Evolutionary conservation across 1,140 invertebrate genomes (phyloP), one percentile per base, ranked within the genome.

Genomic region (Archivesica marissinica): DNA sequence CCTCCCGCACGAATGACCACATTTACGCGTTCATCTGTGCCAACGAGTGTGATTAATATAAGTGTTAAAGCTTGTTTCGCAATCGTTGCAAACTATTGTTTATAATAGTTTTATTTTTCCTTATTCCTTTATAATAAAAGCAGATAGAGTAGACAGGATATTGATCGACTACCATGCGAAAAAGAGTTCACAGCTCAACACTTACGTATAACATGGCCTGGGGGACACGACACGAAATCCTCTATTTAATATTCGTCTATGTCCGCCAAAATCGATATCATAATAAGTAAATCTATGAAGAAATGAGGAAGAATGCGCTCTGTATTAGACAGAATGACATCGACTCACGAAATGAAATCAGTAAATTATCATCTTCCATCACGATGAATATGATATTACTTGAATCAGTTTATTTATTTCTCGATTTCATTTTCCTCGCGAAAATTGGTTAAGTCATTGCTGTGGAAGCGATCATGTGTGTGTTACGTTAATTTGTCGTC

Each of bases 161-260:
- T 64, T 64, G 59, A 64, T 64, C 23, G 33, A 15, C 30, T 33
- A 3, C 3, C 11, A 35, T 28, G 59, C 17, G 38, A 35, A 35
- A 35, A 64, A 64, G 11, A 2, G 7, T 59, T 28, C 54, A 28
- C 28, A 64, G 9, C 59, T 64, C 59, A 64, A 20, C 59, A 64
- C 30, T 64, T 17, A 64, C 4, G 25, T 64, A 64, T 35, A 64
- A 64, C 59, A 64, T 64, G 59, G 59, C 59, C 59, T 64, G 30
- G 38, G 59, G 59, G 59, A 64, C 59, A 33, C 30, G 59, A n/a
- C 59, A 64, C 59, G 59, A 64, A 64, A 64, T 64, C 59, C 38
- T 35, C 30, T 64, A 64, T 64, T 35, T 64, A 64, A 64, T 33
- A 64, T 25, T 17, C 38, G 59, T 64, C 59, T 35, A 64, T 64